Evolutionary conservation across 92 coral and sea anemone genomes (phyloP).

Genomic region (Chrysogorgia sp.): DNA sequence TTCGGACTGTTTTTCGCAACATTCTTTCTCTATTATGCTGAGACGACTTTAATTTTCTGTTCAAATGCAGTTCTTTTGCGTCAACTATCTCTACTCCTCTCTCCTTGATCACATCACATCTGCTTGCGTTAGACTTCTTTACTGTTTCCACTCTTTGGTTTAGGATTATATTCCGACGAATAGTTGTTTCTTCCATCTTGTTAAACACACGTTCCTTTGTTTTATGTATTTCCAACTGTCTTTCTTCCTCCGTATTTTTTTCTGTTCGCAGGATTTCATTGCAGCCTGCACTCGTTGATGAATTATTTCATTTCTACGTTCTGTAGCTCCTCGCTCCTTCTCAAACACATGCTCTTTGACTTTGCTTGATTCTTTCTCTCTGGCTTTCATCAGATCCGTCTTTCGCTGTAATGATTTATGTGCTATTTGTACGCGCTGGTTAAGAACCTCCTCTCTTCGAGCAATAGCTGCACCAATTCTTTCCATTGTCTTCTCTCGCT

Average conservation of each 20-base stretch:
- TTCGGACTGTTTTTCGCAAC: neutral
- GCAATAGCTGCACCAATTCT: slow-evolving; percentile 5
- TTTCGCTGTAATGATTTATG: neutral
- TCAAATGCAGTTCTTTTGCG: neutral
- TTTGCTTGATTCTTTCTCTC: neutral
- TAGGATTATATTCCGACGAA: slow-evolving; percentile 16
- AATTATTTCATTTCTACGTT: neutral
- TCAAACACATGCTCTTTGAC: neutral
- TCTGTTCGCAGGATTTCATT: neutral
- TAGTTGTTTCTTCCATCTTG: slow-evolving; percentile 17
- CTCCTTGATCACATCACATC: slow-evolving; percentile 12
- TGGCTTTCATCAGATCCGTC: neutral
- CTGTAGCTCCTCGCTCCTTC: neutral
- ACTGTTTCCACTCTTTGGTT: neutral
- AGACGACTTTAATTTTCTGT: neutral
- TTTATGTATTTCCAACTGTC: neutral
- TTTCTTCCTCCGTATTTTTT: neutral
- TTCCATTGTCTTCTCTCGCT: neutral
- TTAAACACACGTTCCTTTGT: neutral
- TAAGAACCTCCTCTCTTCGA: neutral
- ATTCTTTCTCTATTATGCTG: slow-evolving; percentile 8
- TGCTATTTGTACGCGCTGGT: neutral
- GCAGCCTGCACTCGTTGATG: slow-evolving; percentile 2
- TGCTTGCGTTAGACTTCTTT: neutral
- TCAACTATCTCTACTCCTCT: neutral